Evolutionary conservation across 2,797 vertebrate species (phyloP), one percentile per base, ranked within the genome.

Genomic region (Platalea minor): DNA sequence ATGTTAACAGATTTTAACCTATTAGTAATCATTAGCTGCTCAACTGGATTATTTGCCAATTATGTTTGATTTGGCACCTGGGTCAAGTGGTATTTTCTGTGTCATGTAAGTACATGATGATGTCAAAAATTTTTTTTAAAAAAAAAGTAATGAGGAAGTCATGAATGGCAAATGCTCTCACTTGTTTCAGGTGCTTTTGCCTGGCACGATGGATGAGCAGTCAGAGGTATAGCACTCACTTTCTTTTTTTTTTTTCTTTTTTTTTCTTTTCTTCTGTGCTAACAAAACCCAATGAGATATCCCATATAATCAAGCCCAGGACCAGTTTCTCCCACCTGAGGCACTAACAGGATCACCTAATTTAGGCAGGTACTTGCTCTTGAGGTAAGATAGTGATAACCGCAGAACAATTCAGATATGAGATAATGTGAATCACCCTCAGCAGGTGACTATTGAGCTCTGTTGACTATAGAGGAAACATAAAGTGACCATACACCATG

Each of bases 381-480:
- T 23, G 60, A 83, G 45, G 56, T 73, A 79, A 96, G 93, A 92
- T n/a, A 91, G 64, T 11, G 31, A 80, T 72, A 95, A 91, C 68
- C 23, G 2, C 37, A 72, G 72, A 85, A 70, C 72, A 78, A 83
- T 69, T 88, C 85, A 92, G 85, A 89, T 93, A 57, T 11, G 57
- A 94, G 89, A 95, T 88, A 95, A 56, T 10, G 20, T 57, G 53
- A 93, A 75, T 88, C 75, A 68, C 48, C 45, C 12, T 88, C 46
- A 59, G 33, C 53, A 59, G 21, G 26, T 48, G n/a, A 75, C 11
- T 75, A 6, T 5, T 69, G 73, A 92, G 54, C 29, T 85, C 69
- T 59, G 21, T 46, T 72, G 13, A n/a, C 43, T 69, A 2, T 1
- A 92, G 24, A 80, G 73, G 54, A 91, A 85, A n/a, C 28, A 19